A percentile compares a stretch with the other conserved stretches of the same genome.
These are phyloP conservation scores for Lepidurus packardi DNA, from an alignment of 1,140 invertebrate species.

Conservation along the genomic window DNA sequence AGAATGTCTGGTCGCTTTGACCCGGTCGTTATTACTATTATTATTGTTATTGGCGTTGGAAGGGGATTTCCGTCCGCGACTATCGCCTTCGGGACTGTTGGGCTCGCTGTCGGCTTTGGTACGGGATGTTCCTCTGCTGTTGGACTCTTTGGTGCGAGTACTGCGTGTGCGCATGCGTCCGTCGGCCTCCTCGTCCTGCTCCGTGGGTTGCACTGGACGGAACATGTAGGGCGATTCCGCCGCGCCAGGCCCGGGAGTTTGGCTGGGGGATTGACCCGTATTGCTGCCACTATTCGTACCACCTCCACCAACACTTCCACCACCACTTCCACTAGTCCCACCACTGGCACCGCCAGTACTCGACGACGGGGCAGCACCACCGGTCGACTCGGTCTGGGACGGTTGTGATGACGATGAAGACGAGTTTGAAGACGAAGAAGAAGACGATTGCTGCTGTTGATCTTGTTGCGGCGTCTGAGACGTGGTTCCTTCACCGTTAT, in stretches of 20 bases:
- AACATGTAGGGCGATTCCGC: constrained; percentile 59
- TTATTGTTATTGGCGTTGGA: constrained; percentile 45
- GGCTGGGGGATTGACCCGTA: constrained; percentile 24
- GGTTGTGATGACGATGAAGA: constrained; percentile 32
- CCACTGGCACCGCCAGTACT: background rate
- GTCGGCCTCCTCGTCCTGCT: constrained; percentile 62
- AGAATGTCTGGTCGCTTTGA: background rate
- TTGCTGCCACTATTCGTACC: background rate
- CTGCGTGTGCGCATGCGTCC: constrained; percentile 75
- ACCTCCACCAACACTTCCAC: background rate
- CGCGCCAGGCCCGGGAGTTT: constrained; percentile 1
- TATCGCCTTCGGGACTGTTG: constrained; percentile 60
- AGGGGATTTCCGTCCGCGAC: constrained; percentile 47
- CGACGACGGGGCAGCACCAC: constrained; percentile 16
- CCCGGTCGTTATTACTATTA: background rate
- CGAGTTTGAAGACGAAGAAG: constrained; percentile 26
- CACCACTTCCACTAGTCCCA: background rate
- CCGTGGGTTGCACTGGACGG: constrained; percentile 56
- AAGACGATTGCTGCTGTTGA: constrained; percentile 36
- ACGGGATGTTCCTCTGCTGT: background rate
- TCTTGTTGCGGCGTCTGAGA: constrained; percentile 33
- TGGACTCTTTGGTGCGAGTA: constrained; percentile 69
- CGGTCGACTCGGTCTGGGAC: background rate
- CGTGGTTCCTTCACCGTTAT: constrained; percentile 43
- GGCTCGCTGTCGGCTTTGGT: constrained; percentile 62